Evolutionary conservation across 2,888 invertebrate genomes (phyloP).

Genomic region (Invenusta paracnida): DNA sequence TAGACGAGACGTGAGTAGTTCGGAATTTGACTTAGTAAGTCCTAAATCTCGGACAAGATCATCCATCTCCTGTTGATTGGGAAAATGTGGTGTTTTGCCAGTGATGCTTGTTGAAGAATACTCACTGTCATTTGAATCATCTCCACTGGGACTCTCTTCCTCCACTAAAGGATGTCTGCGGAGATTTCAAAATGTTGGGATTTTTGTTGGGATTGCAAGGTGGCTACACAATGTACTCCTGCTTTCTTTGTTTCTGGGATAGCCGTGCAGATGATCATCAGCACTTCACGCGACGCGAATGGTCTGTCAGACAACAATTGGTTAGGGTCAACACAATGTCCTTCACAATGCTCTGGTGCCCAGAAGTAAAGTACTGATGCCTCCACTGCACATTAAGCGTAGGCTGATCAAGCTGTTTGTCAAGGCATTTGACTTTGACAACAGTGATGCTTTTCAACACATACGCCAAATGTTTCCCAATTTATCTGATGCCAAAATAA

Average conservation of each 20-base stretch:
- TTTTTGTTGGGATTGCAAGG: constrained; percentile 36
- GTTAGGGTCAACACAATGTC: constrained; percentile 18
- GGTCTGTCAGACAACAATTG: constrained; percentile 10
- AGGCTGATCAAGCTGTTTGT: constrained; percentile 10
- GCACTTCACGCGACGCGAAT: constrained; percentile 22
- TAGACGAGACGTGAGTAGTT: constrained; percentile 33
- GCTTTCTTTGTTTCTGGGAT: constrained; percentile 22
- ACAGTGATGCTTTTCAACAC: constrained; percentile 4
- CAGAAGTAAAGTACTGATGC: constrained; percentile 19
- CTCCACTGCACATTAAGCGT: background rate
- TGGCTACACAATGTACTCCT: constrained; percentile 30
- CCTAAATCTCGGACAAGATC: constrained; percentile 32
- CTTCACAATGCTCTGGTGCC: constrained; percentile 30
- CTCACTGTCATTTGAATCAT: constrained; percentile 17
- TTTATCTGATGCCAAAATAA: constrained; percentile 30
- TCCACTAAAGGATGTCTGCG: constrained; percentile 9
- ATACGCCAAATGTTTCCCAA: constrained; percentile 30
- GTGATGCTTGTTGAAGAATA: constrained; percentile 13
- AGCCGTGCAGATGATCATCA: constrained; percentile 13
- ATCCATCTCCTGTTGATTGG: constrained; percentile 34
- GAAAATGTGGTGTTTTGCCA: constrained; percentile 26
- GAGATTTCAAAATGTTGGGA: constrained; percentile 38
- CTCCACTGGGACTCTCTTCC: constrained; percentile 19
- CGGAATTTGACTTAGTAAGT: constrained; percentile 24
- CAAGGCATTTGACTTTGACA: constrained; percentile 30